Evolutionary conservation across 2,113 vertebrate genomes (phyloP).

Genomic region (Circaetus cinerascens): DNA sequence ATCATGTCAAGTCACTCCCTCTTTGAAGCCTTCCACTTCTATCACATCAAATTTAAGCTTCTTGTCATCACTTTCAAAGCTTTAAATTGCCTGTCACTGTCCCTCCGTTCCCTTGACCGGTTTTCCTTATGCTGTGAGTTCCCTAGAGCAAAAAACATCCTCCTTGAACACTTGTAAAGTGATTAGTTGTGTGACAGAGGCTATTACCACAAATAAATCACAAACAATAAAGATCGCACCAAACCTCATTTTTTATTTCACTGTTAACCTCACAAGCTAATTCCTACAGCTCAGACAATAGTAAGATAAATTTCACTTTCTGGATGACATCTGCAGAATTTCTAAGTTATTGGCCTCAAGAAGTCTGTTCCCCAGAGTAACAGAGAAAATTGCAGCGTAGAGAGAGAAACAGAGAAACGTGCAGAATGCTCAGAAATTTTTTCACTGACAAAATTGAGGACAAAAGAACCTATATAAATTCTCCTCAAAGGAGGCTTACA

Average conservation of each 20-base stretch:
- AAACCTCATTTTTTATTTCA: not conserved
- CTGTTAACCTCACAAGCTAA: not conserved
- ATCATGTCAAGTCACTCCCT: not conserved
- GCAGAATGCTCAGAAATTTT: not conserved
- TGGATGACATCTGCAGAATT: not conserved
- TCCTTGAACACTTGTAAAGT: not conserved
- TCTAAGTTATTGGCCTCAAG: not conserved
- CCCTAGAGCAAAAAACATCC: not conserved
- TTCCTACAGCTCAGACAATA: not conserved
- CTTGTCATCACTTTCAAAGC: conserved; percentile 32
- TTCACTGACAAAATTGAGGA: not conserved
- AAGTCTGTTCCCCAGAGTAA: not conserved
- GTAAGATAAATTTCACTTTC: not conserved
- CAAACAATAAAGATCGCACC: not conserved
- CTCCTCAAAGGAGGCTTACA: not conserved
- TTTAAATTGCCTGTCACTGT: conserved; percentile 22
- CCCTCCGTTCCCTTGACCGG: not conserved
- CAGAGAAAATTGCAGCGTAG: not conserved
- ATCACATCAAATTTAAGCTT: conserved; percentile 41
- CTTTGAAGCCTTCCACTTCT: conserved; percentile 14
- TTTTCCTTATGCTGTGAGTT: not conserved
- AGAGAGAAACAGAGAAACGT: not conserved
- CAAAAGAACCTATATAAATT: not conserved
- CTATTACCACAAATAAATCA: conserved; percentile 34
- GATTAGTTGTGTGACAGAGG: not conserved